Percentiles rank a stretch among this genome's conserved stretches.
Conservation (phyloP, 2,888 invertebrate species). For the Thumatha senex region DNA sequence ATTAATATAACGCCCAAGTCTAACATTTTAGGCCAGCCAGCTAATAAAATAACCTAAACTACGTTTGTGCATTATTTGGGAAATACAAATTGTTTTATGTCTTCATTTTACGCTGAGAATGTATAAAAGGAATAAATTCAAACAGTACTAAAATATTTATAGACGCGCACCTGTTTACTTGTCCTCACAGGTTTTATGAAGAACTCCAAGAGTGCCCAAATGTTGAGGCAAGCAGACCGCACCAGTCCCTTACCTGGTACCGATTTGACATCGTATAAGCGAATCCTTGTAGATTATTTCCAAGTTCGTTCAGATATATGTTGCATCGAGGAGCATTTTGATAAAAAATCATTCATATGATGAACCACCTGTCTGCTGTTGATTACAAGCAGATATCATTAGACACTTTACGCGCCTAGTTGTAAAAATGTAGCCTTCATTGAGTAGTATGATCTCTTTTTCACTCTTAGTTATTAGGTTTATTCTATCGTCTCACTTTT, state of each 20-base stretch:
- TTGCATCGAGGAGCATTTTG: constrained; percentile 65
- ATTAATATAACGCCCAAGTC: constrained; percentile 42
- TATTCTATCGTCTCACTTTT: constrained; percentile 34
- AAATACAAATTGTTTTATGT: constrained; percentile 36
- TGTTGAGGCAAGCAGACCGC: constrained; percentile 85
- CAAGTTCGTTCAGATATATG: constrained; percentile 47
- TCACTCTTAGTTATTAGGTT: constrained; percentile 37
- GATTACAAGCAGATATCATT: constrained; percentile 61
- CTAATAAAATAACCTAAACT: constrained; percentile 24
- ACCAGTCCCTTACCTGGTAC: constrained; percentile 85
- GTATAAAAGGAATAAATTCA: constrained; percentile 44
- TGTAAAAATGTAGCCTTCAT: constrained; percentile 39
- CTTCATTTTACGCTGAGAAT: constrained; percentile 41
- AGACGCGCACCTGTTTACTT: constrained; percentile 75
- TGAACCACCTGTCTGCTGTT: constrained; percentile 56
- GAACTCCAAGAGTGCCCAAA: constrained; percentile 87
- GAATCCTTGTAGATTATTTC: constrained; percentile 70
- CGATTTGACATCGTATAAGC: constrained; percentile 63
- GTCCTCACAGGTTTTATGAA: constrained; percentile 85
- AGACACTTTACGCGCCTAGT: constrained; percentile 35
- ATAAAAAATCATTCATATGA: constrained; percentile 55
- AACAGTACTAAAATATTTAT: constrained; percentile 55
- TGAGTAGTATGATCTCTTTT: constrained; percentile 34
- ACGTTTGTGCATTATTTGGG: constrained; percentile 51
- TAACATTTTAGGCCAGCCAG: constrained; percentile 1